Conservation (phyloP, 1,140 invertebrate species). For the Dendrolimus punctatus region DNA sequence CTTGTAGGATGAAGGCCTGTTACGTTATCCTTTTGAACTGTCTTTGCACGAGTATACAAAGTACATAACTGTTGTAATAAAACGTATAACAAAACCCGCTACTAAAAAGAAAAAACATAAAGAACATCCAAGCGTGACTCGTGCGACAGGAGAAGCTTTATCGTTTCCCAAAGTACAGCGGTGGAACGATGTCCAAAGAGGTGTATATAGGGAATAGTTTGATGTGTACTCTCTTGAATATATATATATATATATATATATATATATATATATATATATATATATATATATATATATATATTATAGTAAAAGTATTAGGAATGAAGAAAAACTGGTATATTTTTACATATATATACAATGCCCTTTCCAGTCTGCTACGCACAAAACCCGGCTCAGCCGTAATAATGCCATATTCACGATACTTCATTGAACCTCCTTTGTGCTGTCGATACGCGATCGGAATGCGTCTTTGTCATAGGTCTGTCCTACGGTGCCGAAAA, state of each 20-base stretch:
- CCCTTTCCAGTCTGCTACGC: neutral
- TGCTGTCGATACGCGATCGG: constrained; percentile 30
- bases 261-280: no score
- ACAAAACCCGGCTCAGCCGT: constrained; percentile 5
- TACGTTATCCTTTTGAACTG: no score
- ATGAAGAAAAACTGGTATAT: no score
- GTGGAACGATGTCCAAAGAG: neutral
- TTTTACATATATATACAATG: no score
- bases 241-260: no score
- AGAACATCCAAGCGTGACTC: constrained; percentile 31
- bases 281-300: no score
- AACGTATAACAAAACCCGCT: constrained; percentile 7
- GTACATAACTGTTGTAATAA: no score
- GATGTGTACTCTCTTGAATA: neutral
- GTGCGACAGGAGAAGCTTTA: constrained; percentile 39
- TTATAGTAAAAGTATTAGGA: no score
- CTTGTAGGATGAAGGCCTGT: no score
- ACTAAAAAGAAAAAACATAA: constrained; percentile 7
- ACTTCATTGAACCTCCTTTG: constrained; percentile 20
- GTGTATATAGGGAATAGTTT: neutral
- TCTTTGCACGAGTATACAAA: no score
- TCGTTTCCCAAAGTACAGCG: constrained; percentile 23
- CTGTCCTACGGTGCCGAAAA: constrained; percentile 31
- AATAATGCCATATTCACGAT: constrained; percentile 17
- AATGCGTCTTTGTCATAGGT: constrained; percentile 48